Percentiles rank a stretch among this genome's conserved stretches.
phyloP scores from a whole-genome alignment of 2,113 vertebrate genomes.

The Charina bottae region DNA sequence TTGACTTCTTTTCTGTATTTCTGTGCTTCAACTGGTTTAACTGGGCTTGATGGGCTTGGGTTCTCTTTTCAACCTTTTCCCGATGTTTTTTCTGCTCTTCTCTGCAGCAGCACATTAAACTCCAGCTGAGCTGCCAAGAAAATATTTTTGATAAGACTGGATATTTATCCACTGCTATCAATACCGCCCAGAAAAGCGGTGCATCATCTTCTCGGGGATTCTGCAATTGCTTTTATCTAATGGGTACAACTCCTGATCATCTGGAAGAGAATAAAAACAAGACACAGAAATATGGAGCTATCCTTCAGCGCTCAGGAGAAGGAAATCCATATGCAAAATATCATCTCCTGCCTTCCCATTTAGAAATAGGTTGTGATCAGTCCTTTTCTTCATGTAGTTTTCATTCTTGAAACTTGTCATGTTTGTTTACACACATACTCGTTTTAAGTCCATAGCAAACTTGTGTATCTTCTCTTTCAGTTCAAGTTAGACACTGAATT shows the following conservation, averaged over 20 bases:
- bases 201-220: conserved; percentile 27
- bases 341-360: not conserved
- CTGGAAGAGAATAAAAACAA: not conserved
- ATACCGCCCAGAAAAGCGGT: not conserved
- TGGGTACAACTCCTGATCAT: not conserved
- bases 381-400: not conserved
- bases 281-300: not conserved
- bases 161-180: conserved; percentile 39
- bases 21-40: not conserved
- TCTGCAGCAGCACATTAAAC: conserved; percentile 37
- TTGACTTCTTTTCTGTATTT: not conserved
- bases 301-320: not conserved
- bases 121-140: conserved; percentile 18
- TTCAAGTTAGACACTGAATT: not conserved
- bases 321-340: not conserved
- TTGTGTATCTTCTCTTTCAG: not conserved
- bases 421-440: not conserved
- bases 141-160: conserved; percentile 30
- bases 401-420: not conserved
- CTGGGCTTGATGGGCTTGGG: not conserved
- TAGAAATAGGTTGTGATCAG: not conserved
- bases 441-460: not conserved
- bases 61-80: not conserved
- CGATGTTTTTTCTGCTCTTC: conserved; percentile 14
- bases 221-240: conserved; percentile 51